Base-by-base conservation (phyloP, 2,888 invertebrate genomes). In the Rhagonycha fulva region DNA sequence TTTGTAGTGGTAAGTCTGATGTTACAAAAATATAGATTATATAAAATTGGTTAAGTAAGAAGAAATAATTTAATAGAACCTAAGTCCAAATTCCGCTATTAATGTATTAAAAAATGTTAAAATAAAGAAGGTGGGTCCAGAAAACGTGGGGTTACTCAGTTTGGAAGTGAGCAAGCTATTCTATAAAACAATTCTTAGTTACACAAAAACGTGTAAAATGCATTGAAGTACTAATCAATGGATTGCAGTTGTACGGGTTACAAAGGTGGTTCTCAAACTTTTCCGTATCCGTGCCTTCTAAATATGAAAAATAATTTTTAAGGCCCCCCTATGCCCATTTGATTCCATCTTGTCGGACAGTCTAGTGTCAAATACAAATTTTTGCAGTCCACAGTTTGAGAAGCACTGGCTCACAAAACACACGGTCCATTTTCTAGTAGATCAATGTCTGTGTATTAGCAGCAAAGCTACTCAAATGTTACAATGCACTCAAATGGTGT, bases 1-100 rank as follows among this genome's bases (percentile, higher is more conserved):
- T 63, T 66, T 66, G 63, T 66, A 66, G 63, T 66, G 24, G 47
- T 66, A 66, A 66, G 63, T 66, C 63, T 66, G 63, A 66, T 66
- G 63, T 66, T 66, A 66, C 26, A 66, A 24, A 66, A 66, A 66
- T 24, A 19, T 66, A 66, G 23, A 66, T 66, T 66, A 66, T 66
- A 66, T 47, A 66, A 66, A 26, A 66, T 66, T 24, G 26, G 26
- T 66, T 66, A 66, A 66, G 24, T 24, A 66, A 47, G 47, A n/a
- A 47, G 47, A 47, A 47, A 47, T 47, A 47, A 47, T 47, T 47
- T 47, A 47, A 47, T 47, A 47, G 47, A 47, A 47, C n/a, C 47
- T 47, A 47, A 47, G 47, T 47, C 47, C 7, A 47, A 47, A 47
- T 47, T 47, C 47, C 47, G 47, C 47, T 47, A 47, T 47, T 47